phyloP scores from a whole-genome alignment of 2,113 vertebrate genomes.

The Pristiophorus japonicus region DNA sequence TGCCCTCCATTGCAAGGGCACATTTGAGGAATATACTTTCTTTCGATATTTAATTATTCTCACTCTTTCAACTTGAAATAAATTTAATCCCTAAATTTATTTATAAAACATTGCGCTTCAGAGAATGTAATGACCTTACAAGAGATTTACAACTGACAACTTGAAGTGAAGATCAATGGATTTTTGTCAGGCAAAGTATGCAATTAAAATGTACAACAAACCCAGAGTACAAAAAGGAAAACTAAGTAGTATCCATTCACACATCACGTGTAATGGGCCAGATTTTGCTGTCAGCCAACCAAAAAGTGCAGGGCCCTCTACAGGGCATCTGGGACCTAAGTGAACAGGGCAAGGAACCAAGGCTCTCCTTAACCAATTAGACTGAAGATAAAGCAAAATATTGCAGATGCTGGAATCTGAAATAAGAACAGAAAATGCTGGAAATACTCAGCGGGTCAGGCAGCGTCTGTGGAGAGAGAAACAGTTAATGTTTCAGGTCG shows the following conservation, averaged over 20 bases:
- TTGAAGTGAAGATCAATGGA: neutral
- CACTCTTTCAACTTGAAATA: neutral
- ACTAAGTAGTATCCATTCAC: neutral
- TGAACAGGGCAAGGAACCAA: neutral
- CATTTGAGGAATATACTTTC: neutral
- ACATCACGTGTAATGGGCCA: neutral
- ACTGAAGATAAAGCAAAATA: too few species aligned
- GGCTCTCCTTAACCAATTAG: neutral
- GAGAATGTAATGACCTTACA: neutral
- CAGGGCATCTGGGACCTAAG: too few species aligned
- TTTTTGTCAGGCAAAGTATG: neutral
- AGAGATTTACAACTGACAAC: neutral
- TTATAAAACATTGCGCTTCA: neutral
- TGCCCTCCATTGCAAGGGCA: neutral
- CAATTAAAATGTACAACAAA: neutral
- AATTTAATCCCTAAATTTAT: neutral
- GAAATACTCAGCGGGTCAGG: too few species aligned
- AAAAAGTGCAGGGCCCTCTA: neutral
- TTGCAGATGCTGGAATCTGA: too few species aligned
- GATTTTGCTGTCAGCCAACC: neutral
- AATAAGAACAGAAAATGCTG: too few species aligned
- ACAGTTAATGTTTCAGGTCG: too few species aligned
- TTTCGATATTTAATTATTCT: neutral
- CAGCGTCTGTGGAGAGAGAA: too few species aligned
- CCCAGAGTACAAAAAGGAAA: neutral